Evolutionary conservation across 2,113 vertebrate species (phyloP).

Genomic region (Myxocyprinus asiaticus): DNA sequence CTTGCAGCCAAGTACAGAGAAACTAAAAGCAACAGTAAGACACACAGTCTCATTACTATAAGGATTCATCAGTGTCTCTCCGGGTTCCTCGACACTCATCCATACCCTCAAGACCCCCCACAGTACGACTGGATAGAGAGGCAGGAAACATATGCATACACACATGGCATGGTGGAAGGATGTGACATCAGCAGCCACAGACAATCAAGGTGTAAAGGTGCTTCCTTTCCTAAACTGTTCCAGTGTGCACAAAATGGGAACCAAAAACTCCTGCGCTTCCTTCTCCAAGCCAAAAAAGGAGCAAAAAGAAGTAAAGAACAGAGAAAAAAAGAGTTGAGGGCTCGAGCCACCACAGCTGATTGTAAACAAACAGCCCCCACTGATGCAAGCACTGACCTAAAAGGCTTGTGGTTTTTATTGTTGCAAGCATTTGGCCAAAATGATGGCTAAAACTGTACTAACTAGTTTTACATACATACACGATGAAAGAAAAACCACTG

Average conservation of each 20-base stretch:
- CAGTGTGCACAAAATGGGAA: slow-evolving; percentile 85
- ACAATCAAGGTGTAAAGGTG: slow-evolving; percentile 99
- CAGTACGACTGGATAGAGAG: slow-evolving; percentile 75
- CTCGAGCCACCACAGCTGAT: slow-evolving; percentile 35
- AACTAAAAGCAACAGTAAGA: not conserved
- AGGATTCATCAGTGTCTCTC: slow-evolving; percentile 54
- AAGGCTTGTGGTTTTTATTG: slow-evolving; percentile 4
- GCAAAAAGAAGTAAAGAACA: slow-evolving; percentile 35
- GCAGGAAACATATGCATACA: slow-evolving; percentile 86
- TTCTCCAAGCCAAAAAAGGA: slow-evolving; percentile 40
- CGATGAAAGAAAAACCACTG: not conserved
- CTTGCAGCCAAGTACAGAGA: no score
- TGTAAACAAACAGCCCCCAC: slow-evolving; percentile 42
- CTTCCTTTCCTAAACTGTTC: slow-evolving; percentile 96
- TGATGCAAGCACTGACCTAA: slow-evolving; percentile 31
- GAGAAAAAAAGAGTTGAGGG: slow-evolving; percentile 38
- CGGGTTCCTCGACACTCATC: slow-evolving; percentile 51
- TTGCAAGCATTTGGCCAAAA: not conserved
- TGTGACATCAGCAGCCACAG: slow-evolving; percentile 91
- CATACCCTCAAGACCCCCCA: slow-evolving; percentile 44
- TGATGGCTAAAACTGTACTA: not conserved
- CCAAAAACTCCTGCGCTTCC: slow-evolving; percentile 85
- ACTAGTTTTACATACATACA: not conserved
- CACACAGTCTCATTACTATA: slow-evolving; percentile 53
- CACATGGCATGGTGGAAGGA: slow-evolving; percentile 81